Evolutionary conservation across 2,888 invertebrate species (phyloP).

Genomic region (Dicranocentrus wangi): DNA sequence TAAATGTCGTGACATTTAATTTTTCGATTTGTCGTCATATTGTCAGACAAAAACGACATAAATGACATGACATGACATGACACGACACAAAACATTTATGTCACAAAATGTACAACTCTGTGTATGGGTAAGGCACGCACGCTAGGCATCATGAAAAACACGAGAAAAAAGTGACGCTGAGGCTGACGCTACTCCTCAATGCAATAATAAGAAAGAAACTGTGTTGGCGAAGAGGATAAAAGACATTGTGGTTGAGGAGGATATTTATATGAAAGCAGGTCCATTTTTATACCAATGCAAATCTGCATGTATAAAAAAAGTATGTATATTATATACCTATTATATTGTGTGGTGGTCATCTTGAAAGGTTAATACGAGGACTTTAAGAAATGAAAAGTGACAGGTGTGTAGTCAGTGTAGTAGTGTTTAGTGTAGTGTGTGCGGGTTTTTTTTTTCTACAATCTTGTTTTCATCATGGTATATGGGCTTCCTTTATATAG

Average conservation of each 20-base stretch:
- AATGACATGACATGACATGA: constrained; percentile 2
- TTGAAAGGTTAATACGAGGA: constrained; percentile 27
- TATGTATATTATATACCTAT: too few relatives aligned
- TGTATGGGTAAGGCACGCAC: not conserved
- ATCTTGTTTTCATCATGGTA: too few relatives aligned
- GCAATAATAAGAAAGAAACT: constrained; percentile 24
- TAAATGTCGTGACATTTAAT: too few relatives aligned
- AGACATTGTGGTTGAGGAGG: not conserved
- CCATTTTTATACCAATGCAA: not conserved
- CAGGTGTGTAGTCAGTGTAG: constrained; percentile 65
- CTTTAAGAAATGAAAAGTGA: constrained; percentile 58
- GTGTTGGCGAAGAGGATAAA: too few relatives aligned
- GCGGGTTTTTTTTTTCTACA: too few relatives aligned
- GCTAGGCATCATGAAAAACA: constrained; percentile 27
- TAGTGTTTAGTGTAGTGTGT: too few relatives aligned
- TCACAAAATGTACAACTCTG: not conserved
- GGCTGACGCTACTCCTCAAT: too few relatives aligned
- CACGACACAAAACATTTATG: not conserved
- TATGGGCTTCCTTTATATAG: too few relatives aligned
- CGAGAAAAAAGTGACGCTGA: constrained; percentile 24
- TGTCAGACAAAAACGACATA: too few relatives aligned
- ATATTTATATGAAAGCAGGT: too few relatives aligned
- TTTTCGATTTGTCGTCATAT: too few relatives aligned
- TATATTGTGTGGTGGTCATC: not conserved
- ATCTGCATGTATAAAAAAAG: too few relatives aligned